These are phyloP conservation scores for Eueides isabella DNA, from an alignment of 1,140 invertebrate genomes.

Conservation along the genomic window DNA sequence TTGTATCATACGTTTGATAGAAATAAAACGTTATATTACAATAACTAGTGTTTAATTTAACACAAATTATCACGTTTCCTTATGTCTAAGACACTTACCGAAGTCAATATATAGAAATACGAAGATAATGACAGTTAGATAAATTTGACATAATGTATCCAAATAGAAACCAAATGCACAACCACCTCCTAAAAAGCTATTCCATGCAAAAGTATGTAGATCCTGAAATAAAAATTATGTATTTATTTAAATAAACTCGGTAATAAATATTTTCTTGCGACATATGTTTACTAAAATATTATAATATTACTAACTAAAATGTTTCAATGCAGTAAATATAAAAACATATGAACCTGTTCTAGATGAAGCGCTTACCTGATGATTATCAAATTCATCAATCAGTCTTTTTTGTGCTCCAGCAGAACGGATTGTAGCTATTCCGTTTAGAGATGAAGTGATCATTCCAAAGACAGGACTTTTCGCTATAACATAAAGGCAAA, in stretches of 20 bases:
- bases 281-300: background rate
- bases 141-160: slow-evolving; percentile 69
- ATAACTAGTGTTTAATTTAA: background rate
- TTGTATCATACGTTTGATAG: no score
- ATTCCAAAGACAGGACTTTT: slow-evolving; percentile 91
- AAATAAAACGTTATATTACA: no score
- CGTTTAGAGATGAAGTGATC: slow-evolving; percentile 88
- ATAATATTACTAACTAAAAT: no score
- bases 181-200: slow-evolving; percentile 66
- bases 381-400: slow-evolving; percentile 85
- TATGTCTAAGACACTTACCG: slow-evolving; percentile 50
- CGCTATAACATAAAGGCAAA: slow-evolving; percentile 74
- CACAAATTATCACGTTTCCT: background rate
- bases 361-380: slow-evolving; percentile 81
- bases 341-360: background rate
- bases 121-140: slow-evolving; percentile 68
- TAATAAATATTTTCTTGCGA: background rate
- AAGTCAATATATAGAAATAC: slow-evolving; percentile 75
- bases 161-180: slow-evolving; percentile 71
- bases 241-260: no score
- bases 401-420: slow-evolving; percentile 85
- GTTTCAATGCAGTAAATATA: no score
- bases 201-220: slow-evolving; percentile 71
- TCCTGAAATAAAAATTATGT: slow-evolving; percentile 55
- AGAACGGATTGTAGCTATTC: slow-evolving; percentile 90